Evolutionary conservation across 2,797 vertebrate genomes (phyloP), one percentile per base, ranked within the genome.

Genomic region (Cossypha caffra): DNA sequence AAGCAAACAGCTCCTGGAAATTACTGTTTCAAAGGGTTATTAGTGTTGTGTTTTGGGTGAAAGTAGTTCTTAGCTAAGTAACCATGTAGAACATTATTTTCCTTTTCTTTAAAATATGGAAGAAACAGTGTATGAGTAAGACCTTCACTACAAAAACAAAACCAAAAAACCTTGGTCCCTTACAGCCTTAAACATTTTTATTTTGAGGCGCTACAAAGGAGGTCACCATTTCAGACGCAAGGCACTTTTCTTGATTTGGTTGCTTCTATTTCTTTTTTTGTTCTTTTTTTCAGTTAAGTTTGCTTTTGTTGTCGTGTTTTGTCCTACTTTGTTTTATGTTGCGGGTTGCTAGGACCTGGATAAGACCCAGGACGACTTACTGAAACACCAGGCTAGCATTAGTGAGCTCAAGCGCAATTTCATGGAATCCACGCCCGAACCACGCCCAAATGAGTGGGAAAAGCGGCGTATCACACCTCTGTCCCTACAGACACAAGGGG

Each of bases 371-470:
- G 99, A 99, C 40, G 99, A 99, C 97, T 98, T 99, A 97, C 98
- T 99, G 99, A 99, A 98, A 98, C 99, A 99, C 98, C 99, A 99
- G 99, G 99, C 99, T 99, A 99, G 99, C 98, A 98, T 99, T 99
- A 99, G 99, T 99, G 98, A 99, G 98, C 99, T 99, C 98, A 99
- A 99, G 98, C 99, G 99, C 98, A 99, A 98, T 98, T 99, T 99
- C 99, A 99, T 99, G 99, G 99, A 99, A 98, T 99, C 99, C 90
- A 98, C 99, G 91, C 99, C 99, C 33, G 99, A 99, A 95, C 99
- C 99, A 96, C 99, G 99, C 97, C 99, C 98, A 96, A 99, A 98
- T 98, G 99, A 99, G 98, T 99, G 99, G 99, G 99, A 99, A 98
- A 99, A 99, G 97, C 99, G 99, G 88, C 98, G 99, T 98, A 99